A percentile compares a stretch with the other conserved stretches of the same genome.
Evolutionary conservation across 2,113 vertebrate genomes (phyloP).

Genomic region (Dunckerocampus dactyliophorus): DNA sequence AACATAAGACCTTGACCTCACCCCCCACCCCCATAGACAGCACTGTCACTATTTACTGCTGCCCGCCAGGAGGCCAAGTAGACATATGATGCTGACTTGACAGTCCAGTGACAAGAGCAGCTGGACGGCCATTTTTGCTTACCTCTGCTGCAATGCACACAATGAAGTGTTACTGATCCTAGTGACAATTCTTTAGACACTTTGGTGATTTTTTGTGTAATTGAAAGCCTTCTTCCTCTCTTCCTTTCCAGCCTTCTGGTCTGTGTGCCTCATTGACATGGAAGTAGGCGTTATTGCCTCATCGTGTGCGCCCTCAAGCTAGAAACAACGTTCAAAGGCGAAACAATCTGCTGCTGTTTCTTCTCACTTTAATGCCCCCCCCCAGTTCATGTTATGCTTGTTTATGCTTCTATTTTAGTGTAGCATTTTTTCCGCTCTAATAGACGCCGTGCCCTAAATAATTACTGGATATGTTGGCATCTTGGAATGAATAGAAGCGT

Average conservation of each 20-base stretch:
- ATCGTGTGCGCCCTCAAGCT: constrained; percentile 31
- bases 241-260: neutral
- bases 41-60: too few species aligned
- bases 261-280: constrained; percentile 21
- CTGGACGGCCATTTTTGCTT: too few species aligned
- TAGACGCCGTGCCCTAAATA: neutral
- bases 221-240: neutral
- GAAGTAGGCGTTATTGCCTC: constrained; percentile 43
- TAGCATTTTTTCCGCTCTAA: neutral
- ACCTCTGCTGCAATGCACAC: too few species aligned
- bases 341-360: constrained; percentile 12
- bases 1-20: too few species aligned
- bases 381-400: neutral
- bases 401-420: constrained; percentile 8
- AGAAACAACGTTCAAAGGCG: constrained; percentile 7
- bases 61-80: too few species aligned
- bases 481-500: neutral
- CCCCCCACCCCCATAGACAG: too few species aligned
- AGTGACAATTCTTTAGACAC: too few species aligned
- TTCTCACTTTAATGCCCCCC: neutral
- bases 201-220: too few species aligned
- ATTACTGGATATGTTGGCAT: neutral
- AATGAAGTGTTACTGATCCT: too few species aligned
- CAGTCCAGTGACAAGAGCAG: too few species aligned
- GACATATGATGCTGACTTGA: too few species aligned